Percentiles rank a stretch among this genome's conserved stretches.
Conservation (phyloP, 1,140 invertebrate species). For the Aphis craccivora region DNA sequence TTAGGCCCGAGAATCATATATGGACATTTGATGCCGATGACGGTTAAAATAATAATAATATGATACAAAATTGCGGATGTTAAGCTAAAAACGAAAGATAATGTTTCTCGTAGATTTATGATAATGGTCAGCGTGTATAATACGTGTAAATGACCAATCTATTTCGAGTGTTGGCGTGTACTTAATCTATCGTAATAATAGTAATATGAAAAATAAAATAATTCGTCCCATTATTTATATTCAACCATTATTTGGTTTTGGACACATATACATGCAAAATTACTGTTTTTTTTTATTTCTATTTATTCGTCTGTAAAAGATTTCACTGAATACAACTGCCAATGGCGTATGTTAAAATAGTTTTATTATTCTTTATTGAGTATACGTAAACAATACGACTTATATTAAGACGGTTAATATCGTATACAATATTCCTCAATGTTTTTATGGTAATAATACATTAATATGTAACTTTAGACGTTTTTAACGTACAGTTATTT, state of each 20-base stretch:
- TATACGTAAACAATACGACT: not conserved
- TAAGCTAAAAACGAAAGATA: not conserved
- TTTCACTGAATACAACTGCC: not conserved
- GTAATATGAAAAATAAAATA: not conserved
- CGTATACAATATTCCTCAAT: not conserved
- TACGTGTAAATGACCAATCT: not conserved
- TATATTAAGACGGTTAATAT: not conserved
- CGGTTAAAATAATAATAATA: not conserved
- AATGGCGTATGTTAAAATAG: not conserved
- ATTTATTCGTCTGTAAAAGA: not conserved
- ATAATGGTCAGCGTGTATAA: not conserved
- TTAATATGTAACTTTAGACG: too few species aligned
- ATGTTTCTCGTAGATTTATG: conserved; percentile 3
- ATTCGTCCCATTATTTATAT: not conserved
- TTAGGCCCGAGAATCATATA: not conserved
- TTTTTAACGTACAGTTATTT: too few species aligned
- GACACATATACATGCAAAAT: not conserved
- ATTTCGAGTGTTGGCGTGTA: not conserved
- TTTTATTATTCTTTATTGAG: not conserved
- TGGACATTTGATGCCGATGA: too few species aligned
- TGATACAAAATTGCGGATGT: not conserved
- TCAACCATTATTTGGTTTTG: not conserved
- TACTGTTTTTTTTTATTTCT: not conserved
- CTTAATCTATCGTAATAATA: not conserved
- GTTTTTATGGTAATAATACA: not conserved